phyloP scores from a whole-genome alignment of 2,113 vertebrate genomes.

The Psilopogon haemacephalus region DNA sequence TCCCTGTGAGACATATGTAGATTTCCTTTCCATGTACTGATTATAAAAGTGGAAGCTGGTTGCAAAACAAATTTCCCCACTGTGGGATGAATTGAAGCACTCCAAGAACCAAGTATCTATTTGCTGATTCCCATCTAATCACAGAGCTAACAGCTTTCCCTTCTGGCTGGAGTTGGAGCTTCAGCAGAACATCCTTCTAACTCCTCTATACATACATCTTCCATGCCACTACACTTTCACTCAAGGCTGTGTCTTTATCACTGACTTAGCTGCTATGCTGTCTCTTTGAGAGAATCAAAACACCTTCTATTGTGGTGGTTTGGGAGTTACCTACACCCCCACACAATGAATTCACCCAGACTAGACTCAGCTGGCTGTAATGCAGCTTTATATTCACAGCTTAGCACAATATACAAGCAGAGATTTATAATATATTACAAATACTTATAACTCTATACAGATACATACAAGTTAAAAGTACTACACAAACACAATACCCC shows the following conservation, averaged over 20 bases:
- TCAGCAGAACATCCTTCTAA: neutral
- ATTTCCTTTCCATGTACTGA: neutral
- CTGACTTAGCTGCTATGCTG: neutral
- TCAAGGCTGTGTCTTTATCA: accelerated
- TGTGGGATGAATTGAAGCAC: accelerated
- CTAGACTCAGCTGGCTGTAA: too few species aligned
- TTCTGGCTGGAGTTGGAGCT: neutral
- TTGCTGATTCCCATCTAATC: neutral
- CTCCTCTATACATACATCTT: neutral
- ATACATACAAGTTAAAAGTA: too few species aligned
- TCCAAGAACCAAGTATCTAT: accelerated
- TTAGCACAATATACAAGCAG: too few species aligned
- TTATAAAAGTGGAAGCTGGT: neutral
- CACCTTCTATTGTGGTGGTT: too few species aligned
- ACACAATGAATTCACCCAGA: too few species aligned
- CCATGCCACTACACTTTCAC: neutral
- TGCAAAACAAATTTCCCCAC: neutral
- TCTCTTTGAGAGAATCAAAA: neutral
- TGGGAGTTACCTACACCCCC: too few species aligned
- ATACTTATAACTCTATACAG: too few species aligned
- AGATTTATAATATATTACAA: too few species aligned
- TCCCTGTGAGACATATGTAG: neutral
- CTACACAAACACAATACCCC: too few species aligned
- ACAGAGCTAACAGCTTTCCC: neutral
- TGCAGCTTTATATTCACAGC: too few species aligned